phyloP scores from a whole-genome alignment of 2,797 vertebrate species.

The Myotis findleyi region DNA sequence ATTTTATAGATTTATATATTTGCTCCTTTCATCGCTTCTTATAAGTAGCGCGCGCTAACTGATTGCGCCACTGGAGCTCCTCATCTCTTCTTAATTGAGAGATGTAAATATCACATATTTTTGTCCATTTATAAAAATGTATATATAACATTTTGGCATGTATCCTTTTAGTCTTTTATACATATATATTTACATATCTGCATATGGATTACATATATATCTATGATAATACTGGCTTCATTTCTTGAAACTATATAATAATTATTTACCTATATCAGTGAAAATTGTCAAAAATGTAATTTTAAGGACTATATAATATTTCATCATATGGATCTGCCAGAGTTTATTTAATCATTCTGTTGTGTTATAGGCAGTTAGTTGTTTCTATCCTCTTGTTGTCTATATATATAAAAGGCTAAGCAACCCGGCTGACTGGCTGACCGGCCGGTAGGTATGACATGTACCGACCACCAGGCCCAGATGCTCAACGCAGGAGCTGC shows the following conservation, averaged over 20 bases:
- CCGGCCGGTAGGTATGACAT: too few species aligned
- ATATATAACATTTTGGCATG: neutral
- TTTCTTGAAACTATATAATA: slow-evolving; percentile 13
- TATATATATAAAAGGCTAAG: too few species aligned
- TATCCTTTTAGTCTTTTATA: neutral
- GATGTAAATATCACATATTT: neutral
- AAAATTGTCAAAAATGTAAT: neutral
- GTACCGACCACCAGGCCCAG: too few species aligned
- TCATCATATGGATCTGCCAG: neutral
- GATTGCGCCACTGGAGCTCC: too few species aligned
- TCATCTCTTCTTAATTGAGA: neutral
- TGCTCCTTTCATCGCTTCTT: neutral
- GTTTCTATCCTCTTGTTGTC: neutral
- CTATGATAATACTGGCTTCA: neutral
- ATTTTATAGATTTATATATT: neutral
- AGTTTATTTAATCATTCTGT: slow-evolving; percentile 1
- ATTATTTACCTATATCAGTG: neutral
- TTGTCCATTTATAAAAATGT: neutral
- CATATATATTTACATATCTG: neutral
- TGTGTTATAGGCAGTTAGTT: neutral
- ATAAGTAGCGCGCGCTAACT: neutral
- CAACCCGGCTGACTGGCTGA: too few species aligned
- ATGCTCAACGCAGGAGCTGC: too few species aligned
- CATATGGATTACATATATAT: neutral
- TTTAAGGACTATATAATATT: neutral